A percentile compares a stretch with the other conserved stretches of the same genome.
Conservation (phyloP, 2,113 vertebrate species). For the Thinocorus orbignyianus region DNA sequence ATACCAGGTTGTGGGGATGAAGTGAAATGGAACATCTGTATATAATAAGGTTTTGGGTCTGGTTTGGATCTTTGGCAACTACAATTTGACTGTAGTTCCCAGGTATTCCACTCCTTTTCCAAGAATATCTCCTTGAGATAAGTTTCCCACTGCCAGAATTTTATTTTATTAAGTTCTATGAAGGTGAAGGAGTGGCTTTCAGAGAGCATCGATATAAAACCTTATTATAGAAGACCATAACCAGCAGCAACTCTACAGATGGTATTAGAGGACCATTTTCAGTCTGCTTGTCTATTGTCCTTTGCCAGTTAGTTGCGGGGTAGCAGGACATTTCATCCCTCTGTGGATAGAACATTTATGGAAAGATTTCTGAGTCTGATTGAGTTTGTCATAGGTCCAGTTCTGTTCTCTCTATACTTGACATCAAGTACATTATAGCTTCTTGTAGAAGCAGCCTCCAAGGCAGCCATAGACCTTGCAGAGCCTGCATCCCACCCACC, state of each 20-base stretch:
- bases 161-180: not conserved
- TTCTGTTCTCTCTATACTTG: not conserved
- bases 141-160: not conserved
- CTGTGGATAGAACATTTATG: not conserved
- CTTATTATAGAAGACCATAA: not conserved
- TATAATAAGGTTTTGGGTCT: slow-evolving; percentile 1
- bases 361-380: not conserved
- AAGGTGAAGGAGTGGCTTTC: not conserved
- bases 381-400: not conserved
- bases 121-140: not conserved
- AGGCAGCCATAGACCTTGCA: not conserved
- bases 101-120: not conserved
- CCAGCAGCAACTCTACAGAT: not conserved
- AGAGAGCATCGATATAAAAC: not conserved
- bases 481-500: not conserved
- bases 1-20: not conserved
- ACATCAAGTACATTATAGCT: not conserved
- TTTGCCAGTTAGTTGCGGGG: not conserved
- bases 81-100: not conserved
- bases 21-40: slow-evolving; percentile 9
- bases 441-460: not conserved
- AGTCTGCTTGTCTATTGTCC: not conserved
- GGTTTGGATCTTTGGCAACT: not conserved
- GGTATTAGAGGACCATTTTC: not conserved
- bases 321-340: not conserved